phyloP scores from a whole-genome alignment of 2,888 invertebrate species.

The Dromius quadrimaculatus region DNA sequence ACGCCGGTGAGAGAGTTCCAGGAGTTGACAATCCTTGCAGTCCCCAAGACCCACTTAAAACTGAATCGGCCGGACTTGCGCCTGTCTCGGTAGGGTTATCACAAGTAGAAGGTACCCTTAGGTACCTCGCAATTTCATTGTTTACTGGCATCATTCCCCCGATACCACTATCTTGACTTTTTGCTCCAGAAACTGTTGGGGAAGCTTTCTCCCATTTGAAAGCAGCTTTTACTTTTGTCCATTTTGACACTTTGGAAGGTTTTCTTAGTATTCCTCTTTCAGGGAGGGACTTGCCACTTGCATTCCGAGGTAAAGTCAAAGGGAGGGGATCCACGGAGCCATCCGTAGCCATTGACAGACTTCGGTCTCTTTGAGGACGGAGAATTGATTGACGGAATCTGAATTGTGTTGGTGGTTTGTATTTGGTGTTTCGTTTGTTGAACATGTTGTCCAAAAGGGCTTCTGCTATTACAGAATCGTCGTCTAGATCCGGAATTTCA shows the following conservation, averaged over 20 bases:
- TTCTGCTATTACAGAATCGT: constrained; percentile 73
- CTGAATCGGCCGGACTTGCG: constrained; percentile 71
- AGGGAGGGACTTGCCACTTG: constrained; percentile 30
- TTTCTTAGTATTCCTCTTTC: constrained; percentile 53
- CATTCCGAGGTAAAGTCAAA: constrained; percentile 12
- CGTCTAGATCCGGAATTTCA: constrained; percentile 72
- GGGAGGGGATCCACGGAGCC: constrained; percentile 62
- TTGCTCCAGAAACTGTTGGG: constrained; percentile 63
- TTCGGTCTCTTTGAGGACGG: constrained; percentile 71
- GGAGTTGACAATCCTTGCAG: constrained; percentile 72
- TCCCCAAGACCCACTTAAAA: constrained; percentile 66
- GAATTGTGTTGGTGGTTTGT: constrained; percentile 56
- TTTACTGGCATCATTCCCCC: constrained; percentile 67
- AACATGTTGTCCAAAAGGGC: constrained; percentile 76
- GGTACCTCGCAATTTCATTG: constrained; percentile 69
- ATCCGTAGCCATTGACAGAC: constrained; percentile 77
- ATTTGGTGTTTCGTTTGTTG: constrained; percentile 63
- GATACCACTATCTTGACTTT: constrained; percentile 66
- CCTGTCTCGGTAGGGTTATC: constrained; percentile 60
- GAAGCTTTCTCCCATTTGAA: constrained; percentile 86
- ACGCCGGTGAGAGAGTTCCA: constrained; percentile 77
- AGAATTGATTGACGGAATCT: constrained; percentile 68
- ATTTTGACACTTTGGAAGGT: constrained; percentile 81
- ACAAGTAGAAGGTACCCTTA: constrained; percentile 68
- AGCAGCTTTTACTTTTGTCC: constrained; percentile 91